These are phyloP conservation scores for Scaptomyza caliginosa DNA, from an alignment of 2,888 invertebrate species.

Conservation along the genomic window DNA sequence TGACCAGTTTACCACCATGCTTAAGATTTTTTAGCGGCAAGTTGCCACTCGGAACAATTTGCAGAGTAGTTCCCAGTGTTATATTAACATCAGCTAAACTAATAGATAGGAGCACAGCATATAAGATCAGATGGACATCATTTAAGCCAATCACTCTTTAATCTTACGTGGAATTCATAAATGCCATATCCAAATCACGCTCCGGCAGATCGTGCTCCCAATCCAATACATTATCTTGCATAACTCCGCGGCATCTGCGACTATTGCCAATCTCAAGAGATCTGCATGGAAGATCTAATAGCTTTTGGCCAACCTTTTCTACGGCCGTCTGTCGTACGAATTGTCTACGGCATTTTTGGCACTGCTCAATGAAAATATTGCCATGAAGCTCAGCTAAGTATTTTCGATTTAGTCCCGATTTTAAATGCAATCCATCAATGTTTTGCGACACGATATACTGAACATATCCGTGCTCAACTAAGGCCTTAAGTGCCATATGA, in stretches of 20 bases:
- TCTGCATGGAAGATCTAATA: slow-evolving; percentile 84
- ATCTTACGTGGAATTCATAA: slow-evolving; percentile 90
- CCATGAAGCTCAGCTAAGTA: slow-evolving; percentile 97
- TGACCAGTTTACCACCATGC: slow-evolving; percentile 94
- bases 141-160: background rate
- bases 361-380: slow-evolving; percentile 98
- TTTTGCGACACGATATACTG: slow-evolving; percentile 98
- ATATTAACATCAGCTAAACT: slow-evolving; percentile 97
- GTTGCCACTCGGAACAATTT: slow-evolving; percentile 98
- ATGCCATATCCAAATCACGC: slow-evolving; percentile 92
- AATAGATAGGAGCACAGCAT: background rate
- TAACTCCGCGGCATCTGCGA: slow-evolving; percentile 93
- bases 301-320: slow-evolving; percentile 91
- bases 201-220: slow-evolving; percentile 98
- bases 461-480: slow-evolving; percentile 89
- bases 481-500: slow-evolving; percentile 93
- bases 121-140: background rate
- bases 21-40: slow-evolving; percentile 94
- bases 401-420: slow-evolving; percentile 93
- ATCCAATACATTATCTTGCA: slow-evolving; percentile 96
- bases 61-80: slow-evolving; percentile 97
- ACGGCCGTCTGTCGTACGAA: slow-evolving; percentile 91
- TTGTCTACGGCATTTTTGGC: slow-evolving; percentile 93
- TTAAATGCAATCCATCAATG: slow-evolving; percentile 98
- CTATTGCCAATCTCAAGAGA: slow-evolving; percentile 85